A percentile compares a stretch with the other conserved stretches of the same genome.
phyloP scores from a whole-genome alignment of 2,113 vertebrate genomes.

The Dissostichus mawsoni region DNA sequence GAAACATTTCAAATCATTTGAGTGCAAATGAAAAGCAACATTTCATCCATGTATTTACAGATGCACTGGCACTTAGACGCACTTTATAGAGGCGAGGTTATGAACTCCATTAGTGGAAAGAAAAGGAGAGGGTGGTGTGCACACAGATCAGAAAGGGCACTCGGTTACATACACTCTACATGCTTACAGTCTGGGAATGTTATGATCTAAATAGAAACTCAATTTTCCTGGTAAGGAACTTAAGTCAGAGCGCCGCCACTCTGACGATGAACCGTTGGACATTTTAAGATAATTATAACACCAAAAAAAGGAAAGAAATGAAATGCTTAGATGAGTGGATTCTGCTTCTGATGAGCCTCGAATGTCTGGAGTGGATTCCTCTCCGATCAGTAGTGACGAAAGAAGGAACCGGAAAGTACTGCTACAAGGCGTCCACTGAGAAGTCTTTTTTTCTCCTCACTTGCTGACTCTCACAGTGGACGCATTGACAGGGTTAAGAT shows the following conservation, averaged over 20 bases:
- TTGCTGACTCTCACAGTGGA: conserved; percentile 21
- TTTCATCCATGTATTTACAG: conserved; percentile 82
- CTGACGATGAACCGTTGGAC: conserved; percentile 67
- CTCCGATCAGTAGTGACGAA: conserved; percentile 14
- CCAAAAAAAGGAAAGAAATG: background rate
- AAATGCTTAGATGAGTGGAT: conserved; percentile 55
- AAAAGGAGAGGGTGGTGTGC: conserved; percentile 61
- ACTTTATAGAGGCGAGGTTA: conserved; percentile 65
- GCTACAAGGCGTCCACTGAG: conserved; percentile 59
- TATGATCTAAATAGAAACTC: conserved; percentile 58
- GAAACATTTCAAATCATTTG: conserved; percentile 78
- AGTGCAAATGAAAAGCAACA: conserved; percentile 81
- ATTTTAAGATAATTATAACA: conserved; percentile 39
- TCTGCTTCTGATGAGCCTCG: conserved; percentile 20
- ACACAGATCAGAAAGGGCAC: conserved; percentile 66
- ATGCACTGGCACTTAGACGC: conserved; percentile 80
- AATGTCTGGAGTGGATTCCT: background rate
- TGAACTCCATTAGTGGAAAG: conserved; percentile 67
- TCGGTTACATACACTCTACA: conserved; percentile 74
- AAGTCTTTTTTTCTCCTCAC: conserved; percentile 43
- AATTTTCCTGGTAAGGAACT: conserved; percentile 36
- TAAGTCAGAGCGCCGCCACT: conserved; percentile 36
- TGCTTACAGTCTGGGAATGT: conserved; percentile 79
- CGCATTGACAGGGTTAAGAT: conserved; percentile 56
- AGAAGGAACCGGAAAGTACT: conserved; percentile 30